Evolutionary conservation across 2,888 invertebrate genomes (phyloP).

Genomic region (Sisyra nigra): DNA sequence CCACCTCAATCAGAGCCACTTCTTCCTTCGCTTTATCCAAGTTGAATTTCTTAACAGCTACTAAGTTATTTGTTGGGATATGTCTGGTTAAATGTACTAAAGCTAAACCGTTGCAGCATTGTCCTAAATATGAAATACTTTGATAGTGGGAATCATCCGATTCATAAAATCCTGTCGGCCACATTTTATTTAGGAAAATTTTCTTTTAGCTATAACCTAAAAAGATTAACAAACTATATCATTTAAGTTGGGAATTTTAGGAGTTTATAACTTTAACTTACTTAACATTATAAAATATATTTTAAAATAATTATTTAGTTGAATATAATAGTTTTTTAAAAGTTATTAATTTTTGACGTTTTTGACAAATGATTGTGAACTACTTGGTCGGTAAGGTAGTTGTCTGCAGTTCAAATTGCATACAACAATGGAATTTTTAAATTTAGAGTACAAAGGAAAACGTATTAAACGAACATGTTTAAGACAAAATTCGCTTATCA

Average conservation of each 20-base stretch:
- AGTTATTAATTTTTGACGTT: no score
- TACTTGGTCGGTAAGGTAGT: no score
- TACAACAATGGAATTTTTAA: no score
- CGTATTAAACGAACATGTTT: no score
- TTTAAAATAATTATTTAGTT: background rate
- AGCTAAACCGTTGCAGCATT: constrained; percentile 52
- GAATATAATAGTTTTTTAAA: background rate
- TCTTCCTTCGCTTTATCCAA: constrained; percentile 53
- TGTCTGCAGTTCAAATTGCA: no score
- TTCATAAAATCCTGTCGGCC: constrained; percentile 21
- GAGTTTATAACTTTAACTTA: background rate
- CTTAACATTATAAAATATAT: background rate
- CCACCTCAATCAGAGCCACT: constrained; percentile 38
- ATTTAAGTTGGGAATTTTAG: background rate
- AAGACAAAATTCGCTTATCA: no score
- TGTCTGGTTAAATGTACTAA: constrained; percentile 55
- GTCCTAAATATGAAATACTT: constrained; percentile 46
- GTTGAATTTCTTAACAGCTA: constrained; percentile 60
- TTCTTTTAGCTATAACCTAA: background rate
- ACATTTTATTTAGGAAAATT: constrained; percentile 12
- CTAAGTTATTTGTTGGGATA: constrained; percentile 43
- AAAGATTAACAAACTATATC: background rate
- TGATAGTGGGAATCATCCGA: constrained; percentile 46
- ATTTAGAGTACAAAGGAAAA: no score
- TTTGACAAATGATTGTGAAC: no score